Base-by-base conservation (phyloP, 2,888 invertebrate genomes). In the Allacma fusca region DNA sequence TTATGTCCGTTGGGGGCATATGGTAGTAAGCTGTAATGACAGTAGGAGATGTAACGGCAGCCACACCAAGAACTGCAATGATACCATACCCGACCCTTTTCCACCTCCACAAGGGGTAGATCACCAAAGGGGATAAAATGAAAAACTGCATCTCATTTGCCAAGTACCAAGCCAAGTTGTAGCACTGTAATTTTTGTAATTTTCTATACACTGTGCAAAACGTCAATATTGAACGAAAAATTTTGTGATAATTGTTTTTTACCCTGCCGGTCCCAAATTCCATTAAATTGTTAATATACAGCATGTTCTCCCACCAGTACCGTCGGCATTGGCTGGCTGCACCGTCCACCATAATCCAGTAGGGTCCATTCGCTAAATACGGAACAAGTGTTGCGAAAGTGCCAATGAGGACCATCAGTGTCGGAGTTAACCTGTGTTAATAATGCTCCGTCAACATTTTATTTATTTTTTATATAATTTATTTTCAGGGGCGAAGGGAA, bases 301-400 rank as follows among this genome's bases (percentile, higher is more conserved):
- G 87, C 28, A 92, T 83, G 85, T 91, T 92, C 85, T 91, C 90
- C 92, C 92, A 92, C 88, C 91, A 90, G 82, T 90, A 89, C 73
- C 89, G 87, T 81, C 91, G 90, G 85, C 92, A 92, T 23, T 91
- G n/a, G n/a, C n/a, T 86, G 69, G 91, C 89, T 0, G 91, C 90
- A 84, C 92, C 91, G 82, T 89, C 88, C 89, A 74, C 92, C 89
- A 29, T 91, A 86, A 1, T 90, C 90, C 92, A 92, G 92, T 85
- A 91, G 89, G 92, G 92, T 0, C 92, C 92, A 0, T 88, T 86
- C 12, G 91, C 91, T 5, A 90, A 83, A 79, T 91, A 89, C 77
- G 92, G 91, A 88, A 88, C 88, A 29, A 91, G 86, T 0, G 90
- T 89, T 1, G 88, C 87, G 77, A 89, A 87, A 86, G 88, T 91